Evolutionary conservation across 2,888 invertebrate genomes (phyloP), one percentile per base, ranked within the genome.

Genomic region (Aphodius sticticus): DNA sequence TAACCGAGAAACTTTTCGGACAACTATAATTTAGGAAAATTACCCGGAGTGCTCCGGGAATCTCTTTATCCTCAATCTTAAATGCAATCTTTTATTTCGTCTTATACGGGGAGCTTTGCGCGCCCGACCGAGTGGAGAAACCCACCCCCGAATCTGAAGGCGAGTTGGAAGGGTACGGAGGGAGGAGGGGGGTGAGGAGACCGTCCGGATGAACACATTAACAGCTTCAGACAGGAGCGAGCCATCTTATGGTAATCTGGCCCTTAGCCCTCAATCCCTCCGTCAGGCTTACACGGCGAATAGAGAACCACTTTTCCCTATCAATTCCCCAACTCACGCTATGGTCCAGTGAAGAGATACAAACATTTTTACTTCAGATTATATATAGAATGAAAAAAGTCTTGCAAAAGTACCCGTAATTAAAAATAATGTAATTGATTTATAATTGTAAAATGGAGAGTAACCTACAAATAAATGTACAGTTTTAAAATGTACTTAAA

Each of bases 1-100:
- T 82, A 83, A 84, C 81, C 80, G 81, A 81, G 81, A 84, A 85
- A 83, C 81, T 85, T 74, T 85, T 83, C 84, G 85, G 86, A 85
- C 85, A 85, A 85, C 85, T 84, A 86, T 85, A 86, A 86, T 86
- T 86, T 85, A 86, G 83, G 85, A 84, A 86, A 87, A 87, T 86
- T 86, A 85, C 86, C 84, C 84, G 83, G 84, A 85, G 83, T 85
- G 84, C 85, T 85, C 84, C 82, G 84, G 84, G 83, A 84, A 84
- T 83, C 86, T 85, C 83, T 86, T 85, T 84, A 85, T 85, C 84
- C 85, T 84, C 86, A 86, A 87, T 87, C 86, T 87, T 84, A 85
- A 86, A 86, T 86, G 85, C 86, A 85, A 87, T 87, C 86, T 87
- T 86, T 85, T 86, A 86, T 86, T 87, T 86, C 86, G 86, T 86